Percentiles rank a stretch among this genome's conserved stretches.
These are phyloP conservation scores for Pipistrellus pygmaeus DNA, from an alignment of 2,797 vertebrate genomes.

Conservation along the genomic window DNA sequence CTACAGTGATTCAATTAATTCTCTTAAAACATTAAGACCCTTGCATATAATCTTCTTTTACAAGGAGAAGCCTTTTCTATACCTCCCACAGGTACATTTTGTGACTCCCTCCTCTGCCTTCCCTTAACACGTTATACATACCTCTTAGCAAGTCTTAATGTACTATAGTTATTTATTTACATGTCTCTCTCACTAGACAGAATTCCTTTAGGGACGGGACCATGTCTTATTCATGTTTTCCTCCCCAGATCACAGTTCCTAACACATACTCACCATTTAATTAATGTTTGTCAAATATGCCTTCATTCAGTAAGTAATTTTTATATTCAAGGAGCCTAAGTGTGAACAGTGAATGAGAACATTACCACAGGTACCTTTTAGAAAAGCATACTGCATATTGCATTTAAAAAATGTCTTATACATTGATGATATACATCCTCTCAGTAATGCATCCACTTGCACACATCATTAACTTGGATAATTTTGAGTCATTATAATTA, in stretches of 20 bases:
- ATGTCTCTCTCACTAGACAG: not conserved
- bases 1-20: constrained; percentile 7
- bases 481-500: constrained; percentile 65
- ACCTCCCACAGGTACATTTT: not conserved
- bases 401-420: constrained; percentile 58
- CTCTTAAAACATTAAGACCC: constrained; percentile 1
- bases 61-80: not conserved
- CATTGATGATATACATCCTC: constrained; percentile 27
- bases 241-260: not conserved
- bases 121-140: not conserved
- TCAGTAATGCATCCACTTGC: constrained; percentile 22
- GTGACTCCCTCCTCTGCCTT: not conserved
- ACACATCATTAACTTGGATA: constrained; percentile 58
- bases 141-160: not conserved
- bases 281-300: constrained; percentile 18
- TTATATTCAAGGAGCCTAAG: constrained; percentile 11
- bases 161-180: constrained; percentile 21
- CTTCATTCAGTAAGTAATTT: constrained; percentile 44
- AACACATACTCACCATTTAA: not conserved
- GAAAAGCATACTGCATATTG: not conserved
- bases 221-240: not conserved
- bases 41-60: constrained; percentile 4
- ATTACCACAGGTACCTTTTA: not conserved
- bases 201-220: not conserved
- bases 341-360: constrained; percentile 49